Base-by-base conservation (phyloP, 2,797 vertebrate species). In the Rhyacichthys aspro region DNA sequence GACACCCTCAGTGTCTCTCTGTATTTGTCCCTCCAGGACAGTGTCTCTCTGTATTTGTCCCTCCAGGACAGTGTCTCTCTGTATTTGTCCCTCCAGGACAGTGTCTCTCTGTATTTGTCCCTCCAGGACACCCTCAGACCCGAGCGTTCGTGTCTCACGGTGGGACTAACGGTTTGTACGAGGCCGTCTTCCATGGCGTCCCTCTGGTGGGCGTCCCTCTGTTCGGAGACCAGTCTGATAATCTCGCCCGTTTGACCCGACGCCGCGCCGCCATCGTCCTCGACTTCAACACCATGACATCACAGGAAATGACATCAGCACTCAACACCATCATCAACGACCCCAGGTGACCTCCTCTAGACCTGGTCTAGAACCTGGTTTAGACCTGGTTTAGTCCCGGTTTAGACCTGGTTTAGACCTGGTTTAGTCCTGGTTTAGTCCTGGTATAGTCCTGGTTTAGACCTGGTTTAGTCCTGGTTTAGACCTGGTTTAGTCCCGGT, bases 111-210 rank as follows among this genome's bases (percentile, higher is more conserved):
- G 23, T 28, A 28, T 28, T 50, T 15, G 53, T 11, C 54, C 8
- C 16, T 12, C 11, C 16, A 80, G 94, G 94, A 33, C 95, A 97
- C 46, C 87, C 91, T 5, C 91, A 91, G 86, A 86, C 93, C 1
- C 94, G 89, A 72, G 94, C 89, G 33, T 96, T 91, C 9, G 71
- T 91, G 45, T 80, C 84, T 1, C 90, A 91, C 1, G 90, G 89
- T 9, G 94, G 95, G 28, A 93, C 90, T 1, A 96, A 96, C 8
- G 91, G 95, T 1, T 83, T 96, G 36, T 97, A 96, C n/a, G 94
- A 97, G 86, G 94, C 94, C 0, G 93, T 97, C 61, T 94, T 94
- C 68, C 94, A 97, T 0, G 94, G 88, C 0, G 63, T 96, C 38
- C 95, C 94, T 0, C 76, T 96, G 87, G 91, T 97, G 9, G 94